Evolutionary conservation across 2,113 vertebrate genomes (phyloP).

Genomic region (Fulmarus glacialis): DNA sequence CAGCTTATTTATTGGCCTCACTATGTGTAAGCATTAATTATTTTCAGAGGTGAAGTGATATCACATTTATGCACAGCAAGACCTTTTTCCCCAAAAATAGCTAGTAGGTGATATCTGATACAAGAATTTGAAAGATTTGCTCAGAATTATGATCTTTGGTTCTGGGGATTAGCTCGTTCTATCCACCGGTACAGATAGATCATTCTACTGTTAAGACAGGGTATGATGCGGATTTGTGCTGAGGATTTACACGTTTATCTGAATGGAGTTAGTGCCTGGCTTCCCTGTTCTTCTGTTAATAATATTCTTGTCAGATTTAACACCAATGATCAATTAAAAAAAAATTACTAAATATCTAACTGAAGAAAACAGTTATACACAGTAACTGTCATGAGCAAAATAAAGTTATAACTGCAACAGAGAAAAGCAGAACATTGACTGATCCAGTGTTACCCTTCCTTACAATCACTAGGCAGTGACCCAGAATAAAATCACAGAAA

Average conservation of each 20-base stretch:
- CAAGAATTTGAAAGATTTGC: neutral
- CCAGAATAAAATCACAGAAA: neutral
- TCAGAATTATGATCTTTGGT: neutral
- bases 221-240: neutral
- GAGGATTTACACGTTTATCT: neutral
- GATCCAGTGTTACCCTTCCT: neutral
- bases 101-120: neutral
- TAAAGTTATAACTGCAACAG: neutral
- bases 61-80: neutral
- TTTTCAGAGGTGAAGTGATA: slow-evolving; percentile 19
- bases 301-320: neutral
- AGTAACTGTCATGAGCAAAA: neutral
- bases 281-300: neutral
- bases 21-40: slow-evolving; percentile 6
- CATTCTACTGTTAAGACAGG: neutral
- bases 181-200: neutral
- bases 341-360: neutral
- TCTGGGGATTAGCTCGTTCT: neutral
- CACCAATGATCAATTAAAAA: neutral
- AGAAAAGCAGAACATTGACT: neutral
- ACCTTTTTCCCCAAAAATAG: neutral
- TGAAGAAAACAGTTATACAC: neutral
- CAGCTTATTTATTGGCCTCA: slow-evolving; percentile 10
- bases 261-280: neutral
- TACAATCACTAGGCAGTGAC: neutral